Base-by-base conservation (phyloP, 2,113 vertebrate species). In the Megaleporinus macrocephalus region DNA sequence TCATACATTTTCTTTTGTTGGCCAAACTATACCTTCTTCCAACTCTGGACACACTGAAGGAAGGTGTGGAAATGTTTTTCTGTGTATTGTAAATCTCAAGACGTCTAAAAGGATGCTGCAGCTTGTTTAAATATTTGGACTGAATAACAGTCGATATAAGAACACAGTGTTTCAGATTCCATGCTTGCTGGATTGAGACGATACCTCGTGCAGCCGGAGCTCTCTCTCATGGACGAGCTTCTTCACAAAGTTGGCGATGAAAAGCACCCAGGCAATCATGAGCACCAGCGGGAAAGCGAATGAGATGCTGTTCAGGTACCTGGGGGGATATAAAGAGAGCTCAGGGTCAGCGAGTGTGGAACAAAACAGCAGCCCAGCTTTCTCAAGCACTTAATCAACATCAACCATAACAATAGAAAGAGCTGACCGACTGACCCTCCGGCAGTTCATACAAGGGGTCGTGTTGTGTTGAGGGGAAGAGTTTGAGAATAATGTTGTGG, bases 201-300 rank as follows among this genome's bases (percentile, higher is more conserved):
- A 0, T 94, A 98, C 98, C 97, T 99, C 96, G 69, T 99, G 97
- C 87, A 99, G 95, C 84, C 97, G 93, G 82, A 99, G 94, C 89
- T 99, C 97, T 91, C 97, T 95, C 91, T 99, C 98, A 51, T 98
- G 94, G 84, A 99, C 98, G 53, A 99, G 95, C 75, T 97, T 98
- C 91, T 97, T 99, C 66, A 98, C 96, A 89, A 99, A 99, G 84
- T 96, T 92, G 80, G 98, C 96, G 83, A 99, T 93, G 86, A 98
- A 98, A 87, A 99, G 95, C 80, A 97, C 92, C 98, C 98, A 99
- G 86, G 97, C 95, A 76, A 97, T 90, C 97, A 99, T 97, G 88
- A 99, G 92, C 86, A 96, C 93, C 78, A 99, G 90, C 2, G 98
- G 98, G 87, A 99, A 97, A 80, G 96, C 95, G 78, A 96, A 97